These are phyloP conservation scores for Cynopterus sphinx DNA, from an alignment of 2,797 vertebrate genomes.

Conservation along the genomic window DNA sequence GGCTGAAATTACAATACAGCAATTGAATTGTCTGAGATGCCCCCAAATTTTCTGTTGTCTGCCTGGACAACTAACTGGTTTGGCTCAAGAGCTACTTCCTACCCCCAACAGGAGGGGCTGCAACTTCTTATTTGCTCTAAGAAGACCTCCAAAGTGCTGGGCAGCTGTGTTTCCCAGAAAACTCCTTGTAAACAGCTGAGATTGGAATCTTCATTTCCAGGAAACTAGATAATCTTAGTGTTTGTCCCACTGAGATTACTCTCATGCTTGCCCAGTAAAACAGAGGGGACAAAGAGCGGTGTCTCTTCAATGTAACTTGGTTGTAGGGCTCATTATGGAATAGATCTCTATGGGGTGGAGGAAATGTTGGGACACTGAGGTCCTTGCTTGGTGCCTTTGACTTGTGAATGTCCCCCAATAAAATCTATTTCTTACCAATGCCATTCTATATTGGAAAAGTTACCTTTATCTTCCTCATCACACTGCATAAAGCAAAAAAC, in stretches of 20 bases:
- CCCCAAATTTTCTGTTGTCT: neutral
- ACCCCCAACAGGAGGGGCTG: neutral
- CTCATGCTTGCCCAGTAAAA: neutral
- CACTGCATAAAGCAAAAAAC: neutral
- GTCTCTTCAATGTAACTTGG: neutral
- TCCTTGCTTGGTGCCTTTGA: neutral
- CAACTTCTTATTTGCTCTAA: neutral
- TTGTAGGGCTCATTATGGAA: neutral
- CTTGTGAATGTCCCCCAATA: neutral
- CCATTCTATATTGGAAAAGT: neutral
- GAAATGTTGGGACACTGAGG: neutral
- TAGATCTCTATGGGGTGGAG: neutral
- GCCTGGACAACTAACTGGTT: neutral
- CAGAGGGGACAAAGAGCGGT: neutral
- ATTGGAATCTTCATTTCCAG: neutral
- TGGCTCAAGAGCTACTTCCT: neutral
- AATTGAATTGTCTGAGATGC: neutral
- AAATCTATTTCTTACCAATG: neutral
- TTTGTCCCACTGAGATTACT: neutral
- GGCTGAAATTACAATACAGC: neutral
- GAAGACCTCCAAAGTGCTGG: neutral
- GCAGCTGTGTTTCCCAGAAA: neutral
- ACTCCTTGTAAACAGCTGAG: neutral
- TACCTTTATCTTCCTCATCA: neutral
- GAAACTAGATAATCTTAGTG: neutral